Percentiles rank a stretch among this genome's conserved stretches.
phyloP scores from a whole-genome alignment of 2,797 vertebrate genomes.

The Neomorphus geoffroyi region DNA sequence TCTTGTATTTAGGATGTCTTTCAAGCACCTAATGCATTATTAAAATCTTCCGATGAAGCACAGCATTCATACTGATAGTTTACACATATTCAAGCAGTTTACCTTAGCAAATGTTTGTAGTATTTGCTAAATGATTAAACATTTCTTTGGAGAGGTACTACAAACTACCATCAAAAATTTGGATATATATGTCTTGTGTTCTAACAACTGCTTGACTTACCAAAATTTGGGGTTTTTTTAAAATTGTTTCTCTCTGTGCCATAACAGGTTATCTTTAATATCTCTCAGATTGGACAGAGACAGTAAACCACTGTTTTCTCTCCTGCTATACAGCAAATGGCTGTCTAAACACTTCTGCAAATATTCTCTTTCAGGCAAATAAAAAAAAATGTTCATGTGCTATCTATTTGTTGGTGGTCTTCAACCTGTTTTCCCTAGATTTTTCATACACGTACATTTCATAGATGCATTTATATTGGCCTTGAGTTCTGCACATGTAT shows the following conservation, averaged over 20 bases:
- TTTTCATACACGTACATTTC: not conserved
- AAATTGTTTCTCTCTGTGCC: not conserved
- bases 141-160: not conserved
- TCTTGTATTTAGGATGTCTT: not conserved
- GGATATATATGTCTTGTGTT: not conserved
- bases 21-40: not conserved
- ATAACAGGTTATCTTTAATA: not conserved
- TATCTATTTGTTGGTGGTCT: conserved; percentile 47
- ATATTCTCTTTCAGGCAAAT: not conserved
- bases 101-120: not conserved
- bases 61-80: not conserved
- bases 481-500: not conserved
- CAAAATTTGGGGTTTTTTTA: not conserved
- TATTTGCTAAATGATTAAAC: not conserved
- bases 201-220: not conserved
- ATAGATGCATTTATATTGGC: conserved; percentile 41
- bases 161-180: not conserved
- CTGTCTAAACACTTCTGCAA: not conserved
- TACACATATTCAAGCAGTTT: not conserved
- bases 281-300: rapidly evolving
- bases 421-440: not conserved
- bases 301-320: not conserved
- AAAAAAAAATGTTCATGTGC: not conserved
- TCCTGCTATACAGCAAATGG: not conserved
- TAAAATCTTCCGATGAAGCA: not conserved